Conservation (phyloP, 2,888 invertebrate species). For the Tipula vernalis region DNA sequence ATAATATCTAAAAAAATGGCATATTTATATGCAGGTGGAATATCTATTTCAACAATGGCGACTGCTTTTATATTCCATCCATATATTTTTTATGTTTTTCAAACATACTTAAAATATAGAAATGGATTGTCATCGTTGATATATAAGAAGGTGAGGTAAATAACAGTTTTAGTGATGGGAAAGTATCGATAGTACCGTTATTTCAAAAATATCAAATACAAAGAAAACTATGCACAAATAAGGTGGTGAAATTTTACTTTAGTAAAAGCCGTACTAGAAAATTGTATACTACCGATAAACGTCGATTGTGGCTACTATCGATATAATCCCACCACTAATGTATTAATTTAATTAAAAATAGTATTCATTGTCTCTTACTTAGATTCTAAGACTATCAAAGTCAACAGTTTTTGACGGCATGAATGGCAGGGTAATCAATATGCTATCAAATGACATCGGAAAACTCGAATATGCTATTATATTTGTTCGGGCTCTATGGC, state of each 20-base stretch:
- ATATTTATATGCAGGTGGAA: slow-evolving; percentile 51
- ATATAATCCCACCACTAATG: too few relatives aligned
- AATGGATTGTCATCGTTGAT: slow-evolving; percentile 39
- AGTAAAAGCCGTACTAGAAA: too few relatives aligned
- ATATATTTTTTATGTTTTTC: slow-evolving; percentile 56
- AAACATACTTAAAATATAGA: slow-evolving; percentile 56
- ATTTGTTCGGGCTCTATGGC: slow-evolving; percentile 81
- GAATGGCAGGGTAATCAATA: slow-evolving; percentile 67
- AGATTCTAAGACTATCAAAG: slow-evolving; percentile 55
- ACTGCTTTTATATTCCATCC: slow-evolving; percentile 55
- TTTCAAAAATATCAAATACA: too few relatives aligned
- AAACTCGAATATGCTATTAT: slow-evolving; percentile 91
- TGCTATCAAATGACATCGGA: slow-evolving; percentile 92
- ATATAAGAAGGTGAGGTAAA: background rate
- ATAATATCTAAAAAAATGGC: slow-evolving; percentile 43
- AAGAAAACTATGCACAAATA: too few relatives aligned
- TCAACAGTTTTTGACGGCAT: slow-evolving; percentile 73
- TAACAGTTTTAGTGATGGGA: background rate
- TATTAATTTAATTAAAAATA: background rate
- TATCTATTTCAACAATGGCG: slow-evolving; percentile 43
- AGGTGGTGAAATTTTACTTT: too few relatives aligned
- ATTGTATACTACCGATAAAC: too few relatives aligned
- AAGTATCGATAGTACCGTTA: background rate
- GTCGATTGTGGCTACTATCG: too few relatives aligned
- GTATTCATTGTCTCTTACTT: slow-evolving; percentile 16